Evolutionary conservation across 2,113 vertebrate species (phyloP), one percentile per base, ranked within the genome.

Genomic region (Pachyramphus minor): DNA sequence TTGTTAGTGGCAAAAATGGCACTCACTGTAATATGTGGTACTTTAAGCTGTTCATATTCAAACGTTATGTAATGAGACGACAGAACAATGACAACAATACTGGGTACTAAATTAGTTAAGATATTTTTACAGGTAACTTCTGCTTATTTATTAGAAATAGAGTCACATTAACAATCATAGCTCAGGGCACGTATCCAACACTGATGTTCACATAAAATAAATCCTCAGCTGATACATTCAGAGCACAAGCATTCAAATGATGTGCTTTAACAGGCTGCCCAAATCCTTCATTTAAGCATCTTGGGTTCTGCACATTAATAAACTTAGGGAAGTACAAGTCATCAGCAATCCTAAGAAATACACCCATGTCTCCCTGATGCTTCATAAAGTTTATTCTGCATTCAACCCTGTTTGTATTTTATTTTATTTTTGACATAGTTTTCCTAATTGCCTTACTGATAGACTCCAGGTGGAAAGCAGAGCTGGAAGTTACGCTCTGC

Each of bases 1-100:
- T 97, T 96, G 86, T 94, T 97, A 95, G 87, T 52, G 79, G 79
- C 84, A 90, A 94, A 96, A 95, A 97, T 31, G 77, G 81, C 84
- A 91, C 82, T 93, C 59, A 39, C 42, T 92, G 75, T 81, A 84
- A 81, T 87, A 82, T 39, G 64, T 49, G 87, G 22, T 77, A 71
- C 84, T 76, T 95, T 89, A 75, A 91, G 84, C 94, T 80, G 85
- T 33, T 74, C 69, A 75, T 66, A 74, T 58, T 93, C 35, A 75
- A 85, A 59, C 14, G 24, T 60, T 68, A 84, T 86, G 47, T 50
- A 93, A 91, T n/a, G 77, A 80, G 8, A 16, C 3, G 68, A 87
- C 60, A 88, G 75, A 95, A 58, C 39, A 67, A 75, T 14, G 35
- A 90, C 79, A 92, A 87, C 73, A 95, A 53, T 39, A 77, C 18